These are phyloP conservation scores for Gadopsis marmoratus DNA, from an alignment of 2,797 vertebrate genomes.

Conservation along the genomic window DNA sequence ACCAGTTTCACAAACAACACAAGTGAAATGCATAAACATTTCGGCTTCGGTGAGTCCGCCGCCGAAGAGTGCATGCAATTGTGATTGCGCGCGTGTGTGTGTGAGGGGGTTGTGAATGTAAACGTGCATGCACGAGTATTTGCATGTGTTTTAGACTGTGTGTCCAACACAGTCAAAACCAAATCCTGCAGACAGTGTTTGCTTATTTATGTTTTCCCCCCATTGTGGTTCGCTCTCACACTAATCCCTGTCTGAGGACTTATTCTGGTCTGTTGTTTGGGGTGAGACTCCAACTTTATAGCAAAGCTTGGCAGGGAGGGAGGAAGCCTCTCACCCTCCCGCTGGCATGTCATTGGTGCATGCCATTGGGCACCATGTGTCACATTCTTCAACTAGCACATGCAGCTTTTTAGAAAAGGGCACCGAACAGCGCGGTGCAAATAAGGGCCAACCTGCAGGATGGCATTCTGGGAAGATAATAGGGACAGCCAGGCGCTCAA, in stretches of 20 bases:
- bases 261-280: slow-evolving; percentile 68
- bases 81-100: slow-evolving; percentile 21
- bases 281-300: slow-evolving; percentile 63
- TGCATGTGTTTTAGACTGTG: slow-evolving; percentile 44
- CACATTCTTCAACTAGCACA: slow-evolving; percentile 60
- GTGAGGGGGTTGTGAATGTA: slow-evolving; percentile 23
- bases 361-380: slow-evolving; percentile 69
- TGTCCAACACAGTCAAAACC: slow-evolving; percentile 43
- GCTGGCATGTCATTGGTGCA: slow-evolving; percentile 64
- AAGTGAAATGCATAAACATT: slow-evolving; percentile 65
- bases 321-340: slow-evolving; percentile 57
- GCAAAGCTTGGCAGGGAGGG: slow-evolving; percentile 61
- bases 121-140: slow-evolving; percentile 25
- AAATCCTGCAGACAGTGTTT: slow-evolving; percentile 65
- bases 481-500: slow-evolving; percentile 40
- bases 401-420: slow-evolving; percentile 43
- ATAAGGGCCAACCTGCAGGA: slow-evolving; percentile 61
- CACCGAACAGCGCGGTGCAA: slow-evolving; percentile 51
- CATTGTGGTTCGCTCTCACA: slow-evolving; percentile 45
- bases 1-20: slow-evolving; percentile 55
- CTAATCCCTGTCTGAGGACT: slow-evolving; percentile 76
- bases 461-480: slow-evolving; percentile 55
- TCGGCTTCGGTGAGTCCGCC: slow-evolving; percentile 45
- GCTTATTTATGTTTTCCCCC: slow-evolving; percentile 56
- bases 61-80: slow-evolving; percentile 24